Evolutionary conservation across 2,888 invertebrate species (phyloP).

Genomic region (Argyresthia albistria): DNA sequence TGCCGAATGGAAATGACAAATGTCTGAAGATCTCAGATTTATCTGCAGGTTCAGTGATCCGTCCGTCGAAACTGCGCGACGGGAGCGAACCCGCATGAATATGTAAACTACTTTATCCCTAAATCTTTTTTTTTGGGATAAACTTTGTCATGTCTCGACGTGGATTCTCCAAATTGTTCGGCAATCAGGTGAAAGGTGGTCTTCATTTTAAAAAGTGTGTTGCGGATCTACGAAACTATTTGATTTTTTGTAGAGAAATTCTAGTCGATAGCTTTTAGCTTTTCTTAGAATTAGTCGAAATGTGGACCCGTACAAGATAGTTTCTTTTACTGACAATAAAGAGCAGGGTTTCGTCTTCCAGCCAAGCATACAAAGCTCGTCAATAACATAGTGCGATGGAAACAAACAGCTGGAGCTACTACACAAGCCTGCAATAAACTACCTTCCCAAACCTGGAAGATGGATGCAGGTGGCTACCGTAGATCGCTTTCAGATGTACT

Average conservation of each 20-base stretch:
- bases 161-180: neutral
- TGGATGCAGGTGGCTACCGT: too few relatives aligned
- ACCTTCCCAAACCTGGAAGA: too few relatives aligned
- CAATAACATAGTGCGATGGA: neutral
- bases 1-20: neutral
- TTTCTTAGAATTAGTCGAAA: too few relatives aligned
- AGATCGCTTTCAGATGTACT: too few relatives aligned
- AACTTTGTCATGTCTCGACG: neutral
- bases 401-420: neutral
- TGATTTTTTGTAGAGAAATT: too few relatives aligned
- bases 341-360: neutral
- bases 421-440: too few relatives aligned
- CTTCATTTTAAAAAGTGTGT: too few relatives aligned
- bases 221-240: too few relatives aligned
- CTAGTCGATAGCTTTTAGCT: too few relatives aligned
- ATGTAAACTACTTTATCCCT: slow-evolving; percentile 3
- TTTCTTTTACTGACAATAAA: too few relatives aligned
- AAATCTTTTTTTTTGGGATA: neutral
- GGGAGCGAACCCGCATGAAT: slow-evolving; percentile 1
- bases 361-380: neutral
- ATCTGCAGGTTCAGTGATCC: slow-evolving; percentile 1
- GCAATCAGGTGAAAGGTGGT: too few relatives aligned
- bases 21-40: neutral
- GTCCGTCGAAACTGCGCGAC: neutral
- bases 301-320: too few relatives aligned